Evolutionary conservation across 2,113 vertebrate species (phyloP).

Genomic region (Paradoxurus hermaphroditus): DNA sequence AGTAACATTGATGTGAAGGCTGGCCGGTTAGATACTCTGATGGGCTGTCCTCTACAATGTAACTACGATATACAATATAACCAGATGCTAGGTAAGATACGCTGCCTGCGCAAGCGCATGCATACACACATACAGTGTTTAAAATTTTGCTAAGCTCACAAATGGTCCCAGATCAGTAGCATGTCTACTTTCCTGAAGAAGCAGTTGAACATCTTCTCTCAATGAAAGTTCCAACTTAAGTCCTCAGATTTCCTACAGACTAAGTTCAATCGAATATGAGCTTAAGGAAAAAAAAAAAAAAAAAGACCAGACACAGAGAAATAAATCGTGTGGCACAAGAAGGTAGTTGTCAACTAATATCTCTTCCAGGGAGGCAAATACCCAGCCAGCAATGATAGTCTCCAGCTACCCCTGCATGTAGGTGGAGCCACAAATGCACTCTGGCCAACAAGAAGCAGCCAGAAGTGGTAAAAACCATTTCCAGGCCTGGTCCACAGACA

Average conservation of each 20-base stretch:
- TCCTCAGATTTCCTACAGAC: background rate
- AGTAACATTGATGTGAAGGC: background rate
- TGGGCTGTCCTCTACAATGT: background rate
- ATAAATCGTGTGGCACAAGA: background rate
- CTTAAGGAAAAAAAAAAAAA: background rate
- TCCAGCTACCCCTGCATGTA: background rate
- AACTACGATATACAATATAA: background rate
- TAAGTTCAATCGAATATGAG: background rate
- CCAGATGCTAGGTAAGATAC: background rate
- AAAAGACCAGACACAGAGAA: background rate
- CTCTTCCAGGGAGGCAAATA: background rate
- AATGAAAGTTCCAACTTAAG: background rate
- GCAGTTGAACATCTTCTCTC: background rate
- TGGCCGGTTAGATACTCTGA: background rate
- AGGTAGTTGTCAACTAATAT: background rate
- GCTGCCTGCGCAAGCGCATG: too few relatives aligned
- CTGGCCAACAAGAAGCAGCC: background rate
- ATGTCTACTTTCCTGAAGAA: background rate
- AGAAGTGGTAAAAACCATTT: background rate
- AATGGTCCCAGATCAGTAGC: background rate
- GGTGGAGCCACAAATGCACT: background rate
- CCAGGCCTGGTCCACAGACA: background rate
- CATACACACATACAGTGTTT: background rate
- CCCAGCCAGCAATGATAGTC: background rate
- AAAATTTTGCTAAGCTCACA: background rate